Conservation (phyloP, 1,140 invertebrate genomes). For the Campoletis sonorensis region DNA sequence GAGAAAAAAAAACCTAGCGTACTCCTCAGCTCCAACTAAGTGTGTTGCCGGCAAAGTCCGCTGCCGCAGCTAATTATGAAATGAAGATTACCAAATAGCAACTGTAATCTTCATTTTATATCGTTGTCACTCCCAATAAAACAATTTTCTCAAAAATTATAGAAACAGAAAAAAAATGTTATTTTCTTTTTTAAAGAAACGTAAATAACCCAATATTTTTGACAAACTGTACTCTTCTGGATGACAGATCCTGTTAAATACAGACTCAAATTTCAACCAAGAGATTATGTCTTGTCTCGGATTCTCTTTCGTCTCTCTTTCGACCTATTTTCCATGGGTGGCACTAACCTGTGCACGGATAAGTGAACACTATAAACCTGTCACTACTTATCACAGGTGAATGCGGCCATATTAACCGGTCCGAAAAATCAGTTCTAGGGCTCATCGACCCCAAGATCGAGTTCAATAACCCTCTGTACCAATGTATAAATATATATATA, state of each 20-base stretch:
- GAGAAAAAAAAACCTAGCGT: no score
- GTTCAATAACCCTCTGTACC: constrained; percentile 23
- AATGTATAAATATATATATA: background rate
- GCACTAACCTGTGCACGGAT: background rate
- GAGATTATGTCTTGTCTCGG: background rate
- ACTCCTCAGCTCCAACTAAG: no score
- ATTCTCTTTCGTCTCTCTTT: constrained; percentile 15
- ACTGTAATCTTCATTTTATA: no score
- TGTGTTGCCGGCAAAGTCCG: no score
- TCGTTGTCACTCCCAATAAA: no score
- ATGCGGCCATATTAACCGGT: constrained; percentile 35
- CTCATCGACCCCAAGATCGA: constrained; percentile 14
- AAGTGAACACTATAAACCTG: constrained; percentile 32
- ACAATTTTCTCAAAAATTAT: no score
- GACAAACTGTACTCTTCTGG: background rate
- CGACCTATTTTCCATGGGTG: background rate
- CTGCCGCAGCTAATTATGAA: no score
- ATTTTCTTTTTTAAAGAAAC: background rate
- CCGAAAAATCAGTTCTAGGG: constrained; percentile 35
- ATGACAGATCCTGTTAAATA: background rate
- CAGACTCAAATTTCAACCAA: constrained; percentile 20
- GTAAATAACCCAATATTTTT: background rate
- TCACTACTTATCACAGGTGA: constrained; percentile 38
- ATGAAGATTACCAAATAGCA: no score
- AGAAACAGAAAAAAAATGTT: background rate